Evolutionary conservation across 1,140 invertebrate genomes (phyloP).

Genomic region (Andrena cerasifolii): DNA sequence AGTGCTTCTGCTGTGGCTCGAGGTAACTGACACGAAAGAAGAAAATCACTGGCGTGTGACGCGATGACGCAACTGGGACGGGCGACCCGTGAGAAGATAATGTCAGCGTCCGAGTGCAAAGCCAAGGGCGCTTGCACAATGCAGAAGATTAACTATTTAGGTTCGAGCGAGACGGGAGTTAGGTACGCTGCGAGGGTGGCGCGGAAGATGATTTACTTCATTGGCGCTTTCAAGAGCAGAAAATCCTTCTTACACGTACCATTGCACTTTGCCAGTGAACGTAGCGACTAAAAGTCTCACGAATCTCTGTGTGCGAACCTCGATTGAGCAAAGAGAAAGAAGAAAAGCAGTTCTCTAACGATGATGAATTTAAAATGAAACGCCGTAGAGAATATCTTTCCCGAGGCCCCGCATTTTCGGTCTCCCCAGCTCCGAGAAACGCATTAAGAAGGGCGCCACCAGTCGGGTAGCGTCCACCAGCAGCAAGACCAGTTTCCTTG

Average conservation of each 20-base stretch:
- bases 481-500: slow-evolving; percentile 27
- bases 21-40: slow-evolving; percentile 24
- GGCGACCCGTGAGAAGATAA: slow-evolving; percentile 64
- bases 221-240: no score
- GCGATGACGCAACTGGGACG: slow-evolving; percentile 44
- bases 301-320: no score
- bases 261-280: no score
- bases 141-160: slow-evolving; percentile 8
- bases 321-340: no score
- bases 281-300: no score
- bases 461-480: slow-evolving; percentile 52
- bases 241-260: no score
- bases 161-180: neutral
- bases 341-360: no score
- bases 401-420: no score
- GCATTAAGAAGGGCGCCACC: slow-evolving; percentile 62
- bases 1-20: neutral
- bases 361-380: neutral
- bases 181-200: no score
- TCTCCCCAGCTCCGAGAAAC: neutral
- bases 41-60: slow-evolving; percentile 49
- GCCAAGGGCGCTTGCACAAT: slow-evolving; percentile 30
- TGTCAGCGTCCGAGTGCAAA: slow-evolving; percentile 68
- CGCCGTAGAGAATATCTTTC: neutral
- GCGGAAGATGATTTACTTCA: no score